Base-by-base conservation (phyloP, 2,797 vertebrate genomes). In the Onychomys leucogaster region DNA sequence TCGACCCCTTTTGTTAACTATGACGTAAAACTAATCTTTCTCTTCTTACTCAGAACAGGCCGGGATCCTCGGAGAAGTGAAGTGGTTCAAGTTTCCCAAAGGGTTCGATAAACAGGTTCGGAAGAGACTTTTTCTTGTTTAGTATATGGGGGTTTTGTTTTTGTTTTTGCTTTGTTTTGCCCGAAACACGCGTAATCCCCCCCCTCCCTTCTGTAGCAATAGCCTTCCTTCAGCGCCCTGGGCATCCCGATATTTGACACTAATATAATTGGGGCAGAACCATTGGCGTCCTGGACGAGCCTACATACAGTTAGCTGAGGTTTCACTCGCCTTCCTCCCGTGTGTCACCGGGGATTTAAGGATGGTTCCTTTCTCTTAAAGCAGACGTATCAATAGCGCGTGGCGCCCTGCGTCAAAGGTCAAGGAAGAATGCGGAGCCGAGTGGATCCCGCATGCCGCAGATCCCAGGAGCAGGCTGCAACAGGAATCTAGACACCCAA, bases 291-390 rank as follows among this genome's bases (percentile, higher is more conserved):
- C 85, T 67, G 2, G 34, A 65, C 0, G 2, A 59, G 5, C 2
- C n/a, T 69, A 14, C 34, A 46, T 13, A n/a, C 75, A 19, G 57
- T 16, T 34, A 43, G 46, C 59, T 43, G 93, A 77, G 76, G n/a
- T 88, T 91, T 90, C 46, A 65, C 75, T 85, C 59, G 73, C 78
- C 13, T 55, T 71, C 49, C 29, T 52, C 55, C n/a, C 0, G 1
- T 16, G 49, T 77, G 17, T 90, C 46, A 63, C 34, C 43, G 46
- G 27, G 81, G 59, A 85, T 94, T 65, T 52, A 46, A 61, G 7
- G 61, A 29, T 55, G 37, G 27, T 8, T 73, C 86, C 29, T 93
- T 93, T 41, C 46, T 46, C 65, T 92, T 94, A 78, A 86, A 76
- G 49, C 29, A 90, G 19, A 90, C 69, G 65, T 34, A 63, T 41